A percentile compares a stretch with the other conserved stretches of the same genome.
Evolutionary conservation across 2,797 vertebrate genomes (phyloP).

Genomic region (Todus mexicanus): DNA sequence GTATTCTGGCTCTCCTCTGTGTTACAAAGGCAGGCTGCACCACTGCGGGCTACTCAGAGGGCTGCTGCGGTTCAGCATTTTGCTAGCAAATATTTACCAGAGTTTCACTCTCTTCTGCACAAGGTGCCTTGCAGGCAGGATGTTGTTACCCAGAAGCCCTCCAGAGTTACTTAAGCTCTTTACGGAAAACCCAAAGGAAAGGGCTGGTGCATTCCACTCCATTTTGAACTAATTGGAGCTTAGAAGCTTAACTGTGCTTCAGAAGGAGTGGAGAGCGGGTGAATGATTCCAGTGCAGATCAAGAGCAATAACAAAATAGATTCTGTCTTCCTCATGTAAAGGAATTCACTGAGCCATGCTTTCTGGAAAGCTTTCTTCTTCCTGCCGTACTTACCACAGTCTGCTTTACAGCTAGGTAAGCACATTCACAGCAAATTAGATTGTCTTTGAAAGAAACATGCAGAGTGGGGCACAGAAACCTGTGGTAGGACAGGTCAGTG

Average conservation of each 20-base stretch:
- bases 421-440: neutral
- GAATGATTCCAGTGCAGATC: neutral
- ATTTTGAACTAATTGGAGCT: neutral
- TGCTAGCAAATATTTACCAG: neutral
- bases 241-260: neutral
- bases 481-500: neutral
- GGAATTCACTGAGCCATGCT: neutral
- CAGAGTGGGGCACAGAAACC: neutral
- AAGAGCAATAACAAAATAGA: neutral
- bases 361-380: neutral
- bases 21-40: neutral
- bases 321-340: neutral
- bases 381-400: neutral
- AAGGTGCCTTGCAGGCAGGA: neutral
- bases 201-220: neutral
- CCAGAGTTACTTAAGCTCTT: neutral
- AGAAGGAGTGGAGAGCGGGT: neutral
- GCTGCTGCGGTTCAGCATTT: neutral
- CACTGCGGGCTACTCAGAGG: neutral
- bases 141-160: neutral
- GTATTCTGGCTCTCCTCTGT: neutral
- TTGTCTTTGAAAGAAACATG: neutral
- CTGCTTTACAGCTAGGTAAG: neutral
- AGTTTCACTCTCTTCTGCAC: neutral
- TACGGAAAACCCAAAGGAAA: neutral